Conservation (phyloP, 1,140 invertebrate genomes). For the Sminthurinus signatus region DNA sequence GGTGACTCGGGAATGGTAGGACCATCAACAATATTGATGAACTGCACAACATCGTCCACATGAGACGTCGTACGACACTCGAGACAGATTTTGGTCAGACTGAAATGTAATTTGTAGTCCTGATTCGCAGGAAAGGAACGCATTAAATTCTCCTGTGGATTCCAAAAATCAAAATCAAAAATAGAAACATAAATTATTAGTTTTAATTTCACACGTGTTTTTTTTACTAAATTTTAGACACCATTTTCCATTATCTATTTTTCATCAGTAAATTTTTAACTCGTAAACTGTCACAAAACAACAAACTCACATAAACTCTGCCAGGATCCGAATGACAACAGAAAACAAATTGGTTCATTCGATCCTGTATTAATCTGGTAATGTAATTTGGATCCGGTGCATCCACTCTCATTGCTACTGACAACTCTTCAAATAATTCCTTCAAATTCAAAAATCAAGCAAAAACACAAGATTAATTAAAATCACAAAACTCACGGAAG, state of each 20-base stretch:
- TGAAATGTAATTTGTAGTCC: constrained; percentile 19
- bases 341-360: constrained; percentile 11
- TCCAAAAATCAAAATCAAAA: constrained; percentile 2
- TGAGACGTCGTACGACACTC: constrained; percentile 33
- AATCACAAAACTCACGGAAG: too few species aligned
- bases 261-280: too few species aligned
- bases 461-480: background rate
- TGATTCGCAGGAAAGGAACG: constrained; percentile 1
- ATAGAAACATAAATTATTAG: background rate
- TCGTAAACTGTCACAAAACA: background rate
- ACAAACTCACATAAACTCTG: constrained; percentile 8
- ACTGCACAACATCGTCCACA: constrained; percentile 17
- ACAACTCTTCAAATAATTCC: constrained; percentile 31
- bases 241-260: too few species aligned
- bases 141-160: constrained; percentile 12
- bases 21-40: constrained; percentile 1
- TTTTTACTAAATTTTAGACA: too few species aligned
- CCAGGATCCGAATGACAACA: constrained; percentile 11
- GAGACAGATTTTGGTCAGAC: constrained; percentile 38
- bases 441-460: too few species aligned
- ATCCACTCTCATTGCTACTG: constrained; percentile 23
- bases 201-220: too few species aligned
- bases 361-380: constrained; percentile 3
- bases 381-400: constrained; percentile 21
- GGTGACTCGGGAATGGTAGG: constrained; percentile 19